These are phyloP conservation scores for Acrocephalus scirpaceus DNA, from an alignment of 2,797 vertebrate species.

Conservation along the genomic window DNA sequence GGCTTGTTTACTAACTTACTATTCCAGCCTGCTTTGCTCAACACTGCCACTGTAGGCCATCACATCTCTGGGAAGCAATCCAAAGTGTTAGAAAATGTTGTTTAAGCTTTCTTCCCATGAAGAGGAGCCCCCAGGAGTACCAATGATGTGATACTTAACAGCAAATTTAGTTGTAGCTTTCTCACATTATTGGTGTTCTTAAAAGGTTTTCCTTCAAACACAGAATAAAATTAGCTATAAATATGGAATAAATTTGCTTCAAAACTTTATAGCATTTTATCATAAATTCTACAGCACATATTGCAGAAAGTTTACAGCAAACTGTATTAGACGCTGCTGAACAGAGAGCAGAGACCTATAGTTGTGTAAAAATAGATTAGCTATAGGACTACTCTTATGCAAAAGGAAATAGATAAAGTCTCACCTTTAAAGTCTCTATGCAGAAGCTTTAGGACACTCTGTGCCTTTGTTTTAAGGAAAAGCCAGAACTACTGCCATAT, in stretches of 20 bases:
- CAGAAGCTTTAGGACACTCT: neutral
- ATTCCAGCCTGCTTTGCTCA: slow-evolving; percentile 68
- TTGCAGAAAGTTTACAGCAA: slow-evolving; percentile 68
- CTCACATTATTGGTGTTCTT: slow-evolving; percentile 71
- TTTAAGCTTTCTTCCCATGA: slow-evolving; percentile 79
- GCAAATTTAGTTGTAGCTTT: slow-evolving; percentile 78
- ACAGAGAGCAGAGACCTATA: neutral
- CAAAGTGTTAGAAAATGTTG: slow-evolving; percentile 77
- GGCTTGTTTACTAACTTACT: slow-evolving; percentile 60
- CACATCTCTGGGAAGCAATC: slow-evolving; percentile 78
- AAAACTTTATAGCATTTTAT: slow-evolving; percentile 71
- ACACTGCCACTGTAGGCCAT: slow-evolving; percentile 73
- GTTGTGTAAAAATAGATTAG: slow-evolving; percentile 51
- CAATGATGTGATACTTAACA: slow-evolving; percentile 76
- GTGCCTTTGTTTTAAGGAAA: slow-evolving; percentile 18
- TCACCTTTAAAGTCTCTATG: neutral
- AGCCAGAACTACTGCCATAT: neutral
- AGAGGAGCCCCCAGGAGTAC: slow-evolving; percentile 72
- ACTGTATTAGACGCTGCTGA: slow-evolving; percentile 51
- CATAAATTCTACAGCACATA: slow-evolving; percentile 70
- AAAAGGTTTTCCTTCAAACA: slow-evolving; percentile 78
- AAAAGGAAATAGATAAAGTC: slow-evolving; percentile 6
- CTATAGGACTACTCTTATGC: neutral
- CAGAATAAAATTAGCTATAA: slow-evolving; percentile 77
- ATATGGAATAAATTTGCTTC: slow-evolving; percentile 75